Base-by-base conservation (phyloP, 2,113 vertebrate genomes). In the Cephalopholis sonnerati region DNA sequence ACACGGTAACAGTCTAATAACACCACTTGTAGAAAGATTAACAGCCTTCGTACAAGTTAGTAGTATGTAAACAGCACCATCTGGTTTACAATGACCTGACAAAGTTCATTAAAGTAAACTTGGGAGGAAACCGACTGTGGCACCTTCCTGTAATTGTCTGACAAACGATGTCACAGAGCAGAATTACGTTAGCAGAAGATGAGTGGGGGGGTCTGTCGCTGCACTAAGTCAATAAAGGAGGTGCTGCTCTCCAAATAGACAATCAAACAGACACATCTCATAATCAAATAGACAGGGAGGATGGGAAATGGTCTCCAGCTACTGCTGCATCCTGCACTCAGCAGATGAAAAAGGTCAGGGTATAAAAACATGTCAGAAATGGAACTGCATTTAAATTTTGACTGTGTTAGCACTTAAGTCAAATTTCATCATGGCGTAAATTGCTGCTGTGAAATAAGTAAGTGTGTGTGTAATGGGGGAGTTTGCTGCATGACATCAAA, bases 191-290 rank as follows among this genome's bases (percentile, higher is more conserved):
- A 84, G 53, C 59, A 73, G 59, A 73, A 44, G 51, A 57, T 18
- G 25, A 36, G 13, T 24, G 66, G 15, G 24, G 75, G 44, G 50
- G 24, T 79, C 89, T 85, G 79, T 82, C 77, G 84, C 67, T 69
- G 61, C 77, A 66, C 50, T 64, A 71, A 86, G 87, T 91, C 89
- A 91, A 91, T 89, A 91, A 88, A 86, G 77, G 81, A 89, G 82
- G 67, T 75, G 75, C 76, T 79, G 54, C 69, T 82, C 72, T 87
- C 62, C 77, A 90, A 93, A 87, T 63, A 80, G 87, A 85, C 89
- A 87, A 84, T 77, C 84, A 87, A 83, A 91, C 80, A 58, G 85
- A 73, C 91, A 83, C 69, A 51, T 87, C 77, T 86, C 74, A 81
- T 89, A 80, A 92, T 91, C 74, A 90, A 85, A 88, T 67, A 83